A percentile compares a stretch with the other conserved stretches of the same genome.
These are phyloP conservation scores for Coremacera marginata DNA, from an alignment of 2,888 invertebrate genomes.

Conservation along the genomic window DNA sequence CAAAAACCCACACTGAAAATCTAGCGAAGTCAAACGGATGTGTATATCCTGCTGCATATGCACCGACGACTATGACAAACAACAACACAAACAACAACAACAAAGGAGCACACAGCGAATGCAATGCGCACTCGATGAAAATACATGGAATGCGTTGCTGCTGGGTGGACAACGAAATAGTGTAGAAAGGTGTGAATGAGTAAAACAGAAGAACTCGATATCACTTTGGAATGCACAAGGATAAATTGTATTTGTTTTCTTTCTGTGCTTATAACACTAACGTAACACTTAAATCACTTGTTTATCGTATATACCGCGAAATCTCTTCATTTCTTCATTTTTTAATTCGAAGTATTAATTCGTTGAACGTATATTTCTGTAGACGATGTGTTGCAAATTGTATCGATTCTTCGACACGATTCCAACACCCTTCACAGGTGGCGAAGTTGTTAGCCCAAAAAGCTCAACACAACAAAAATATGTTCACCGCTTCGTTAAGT, in stretches of 20 bases:
- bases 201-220: neutral
- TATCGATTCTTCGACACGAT: slow-evolving; percentile 13
- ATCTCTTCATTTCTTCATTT: neutral
- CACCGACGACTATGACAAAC: slow-evolving; percentile 41
- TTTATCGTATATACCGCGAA: neutral
- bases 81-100: slow-evolving; percentile 53
- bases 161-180: neutral
- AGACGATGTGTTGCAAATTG: neutral
- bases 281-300: neutral
- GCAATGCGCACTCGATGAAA: slow-evolving; percentile 48
- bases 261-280: too few relatives aligned
- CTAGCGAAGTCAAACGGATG: slow-evolving; percentile 42
- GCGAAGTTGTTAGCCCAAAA: neutral
- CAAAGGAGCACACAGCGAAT: slow-evolving; percentile 39
- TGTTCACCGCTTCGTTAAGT: neutral
- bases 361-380: neutral
- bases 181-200: neutral
- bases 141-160: slow-evolving; percentile 1
- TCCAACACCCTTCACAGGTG: slow-evolving; percentile 12
- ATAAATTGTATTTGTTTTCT: neutral
- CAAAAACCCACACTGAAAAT: slow-evolving; percentile 40
- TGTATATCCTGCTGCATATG: slow-evolving; percentile 48
- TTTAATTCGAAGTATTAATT: neutral
- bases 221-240: neutral
- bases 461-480: neutral